Evolutionary conservation across 1,140 invertebrate species (phyloP), one percentile per base, ranked within the genome.

Genomic region (Pogonognathellus flavescens): DNA sequence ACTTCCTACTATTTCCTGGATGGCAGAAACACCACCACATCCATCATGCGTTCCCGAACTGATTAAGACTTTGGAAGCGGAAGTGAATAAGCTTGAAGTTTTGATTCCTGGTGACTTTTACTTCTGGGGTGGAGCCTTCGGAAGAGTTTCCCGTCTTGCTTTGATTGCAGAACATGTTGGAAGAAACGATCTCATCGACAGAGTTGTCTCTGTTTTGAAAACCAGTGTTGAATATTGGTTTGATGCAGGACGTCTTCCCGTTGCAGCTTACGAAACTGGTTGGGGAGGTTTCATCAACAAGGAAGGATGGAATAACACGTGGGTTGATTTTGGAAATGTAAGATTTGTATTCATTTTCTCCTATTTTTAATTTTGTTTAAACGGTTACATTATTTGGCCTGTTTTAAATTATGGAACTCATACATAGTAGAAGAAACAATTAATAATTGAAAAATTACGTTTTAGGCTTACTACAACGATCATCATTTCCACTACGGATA

Each of bases 401-500:
- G n/a, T n/a, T n/a, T n/a, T n/a, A n/a, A n/a, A n/a, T n/a, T n/a
- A n/a, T n/a, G n/a, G n/a, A n/a, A n/a, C n/a, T n/a, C n/a, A n/a
- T n/a, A n/a, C n/a, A n/a, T n/a, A n/a, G n/a, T n/a, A n/a, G n/a
- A n/a, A n/a, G n/a, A n/a, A n/a, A n/a, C n/a, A n/a, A 22, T 60
- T 3, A 18, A 5, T 22, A 62, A 22, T 3, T 2, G 2, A 25
- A n/a, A n/a, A n/a, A n/a, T n/a, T n/a, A n/a, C 25, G 14, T 25
- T 13, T 25, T 20, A 87, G 86, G 84, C 70, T 80, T 84, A 84
- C 31, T 88, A 86, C 86, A 88, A 86, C 80, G 87, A 86, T 66
- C 87, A 88, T 72, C 87, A 88, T 76, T 88, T 86, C 83, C 86
- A 86, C 59, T 86, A 86, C 14, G 86, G 86, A 18, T 86, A 86